A percentile compares a stretch with the other conserved stretches of the same genome.
These are phyloP conservation scores for Ariopsis seemanni DNA, from an alignment of 2,113 vertebrate species.

Conservation along the genomic window DNA sequence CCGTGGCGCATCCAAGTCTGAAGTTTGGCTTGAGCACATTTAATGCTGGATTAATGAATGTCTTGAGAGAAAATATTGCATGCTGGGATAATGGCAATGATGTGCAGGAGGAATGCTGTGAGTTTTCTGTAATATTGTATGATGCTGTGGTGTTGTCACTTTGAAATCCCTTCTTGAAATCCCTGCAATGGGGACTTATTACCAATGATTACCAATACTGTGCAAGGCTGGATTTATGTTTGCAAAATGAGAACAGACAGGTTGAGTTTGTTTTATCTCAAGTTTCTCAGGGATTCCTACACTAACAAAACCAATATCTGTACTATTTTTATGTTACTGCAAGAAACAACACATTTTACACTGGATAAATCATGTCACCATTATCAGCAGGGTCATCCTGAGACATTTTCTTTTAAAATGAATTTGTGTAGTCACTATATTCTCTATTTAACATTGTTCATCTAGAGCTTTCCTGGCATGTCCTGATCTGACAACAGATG, in stretches of 20 bases:
- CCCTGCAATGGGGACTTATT: background rate
- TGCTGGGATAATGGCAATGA: constrained; percentile 27
- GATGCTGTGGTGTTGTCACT: background rate
- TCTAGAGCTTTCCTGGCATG: background rate
- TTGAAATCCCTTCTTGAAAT: constrained; percentile 5
- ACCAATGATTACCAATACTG: background rate
- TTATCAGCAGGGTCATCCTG: background rate
- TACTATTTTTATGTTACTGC: background rate
- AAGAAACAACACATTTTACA: background rate
- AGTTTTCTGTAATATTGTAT: constrained; percentile 12
- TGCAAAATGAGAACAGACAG: background rate
- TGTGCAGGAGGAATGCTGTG: background rate
- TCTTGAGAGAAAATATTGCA: background rate
- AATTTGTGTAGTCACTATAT: background rate
- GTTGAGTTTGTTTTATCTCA: background rate
- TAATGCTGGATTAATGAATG: constrained; percentile 5
- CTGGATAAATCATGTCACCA: background rate
- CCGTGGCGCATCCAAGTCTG: background rate
- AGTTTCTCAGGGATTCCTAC: background rate
- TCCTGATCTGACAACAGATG: background rate
- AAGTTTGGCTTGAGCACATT: background rate
- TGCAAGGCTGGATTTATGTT: background rate
- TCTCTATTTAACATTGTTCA: background rate
- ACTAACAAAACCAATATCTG: background rate
- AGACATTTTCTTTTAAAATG: background rate